A percentile compares a stretch with the other conserved stretches of the same genome.
phyloP scores from a whole-genome alignment of 2,113 vertebrate species.

The Ailurus styani region DNA sequence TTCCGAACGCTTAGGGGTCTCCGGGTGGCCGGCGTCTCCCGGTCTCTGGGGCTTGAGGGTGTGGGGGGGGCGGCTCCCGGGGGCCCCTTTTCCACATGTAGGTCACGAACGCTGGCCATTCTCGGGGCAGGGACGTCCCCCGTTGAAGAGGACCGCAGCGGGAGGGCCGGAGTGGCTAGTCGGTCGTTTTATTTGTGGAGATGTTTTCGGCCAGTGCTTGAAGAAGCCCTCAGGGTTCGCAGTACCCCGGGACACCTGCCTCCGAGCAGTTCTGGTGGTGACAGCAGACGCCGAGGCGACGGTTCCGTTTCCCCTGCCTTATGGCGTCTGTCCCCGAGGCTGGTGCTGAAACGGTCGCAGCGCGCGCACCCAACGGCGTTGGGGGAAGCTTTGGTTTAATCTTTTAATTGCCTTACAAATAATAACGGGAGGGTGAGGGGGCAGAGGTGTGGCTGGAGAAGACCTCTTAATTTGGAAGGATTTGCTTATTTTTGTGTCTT shows the following conservation, averaged over 20 bases:
- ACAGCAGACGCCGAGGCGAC: background rate
- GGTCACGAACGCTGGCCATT: background rate
- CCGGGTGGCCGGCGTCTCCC: background rate
- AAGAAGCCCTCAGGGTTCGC: background rate
- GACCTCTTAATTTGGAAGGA: background rate
- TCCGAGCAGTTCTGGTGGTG: background rate
- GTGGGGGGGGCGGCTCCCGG: background rate
- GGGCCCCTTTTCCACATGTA: background rate
- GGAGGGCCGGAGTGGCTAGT: background rate
- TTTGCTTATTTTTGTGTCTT: background rate
- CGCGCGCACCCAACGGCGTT: background rate
- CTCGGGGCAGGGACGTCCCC: background rate
- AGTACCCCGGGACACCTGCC: background rate
- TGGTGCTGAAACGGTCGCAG: slow-evolving; percentile 54
- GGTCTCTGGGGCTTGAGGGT: background rate
- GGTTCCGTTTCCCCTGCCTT: background rate
- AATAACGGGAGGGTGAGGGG: background rate
- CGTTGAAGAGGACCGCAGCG: background rate
- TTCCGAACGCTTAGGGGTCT: too few species aligned
- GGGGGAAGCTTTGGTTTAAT: background rate
- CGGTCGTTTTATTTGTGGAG: background rate
- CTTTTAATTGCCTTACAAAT: background rate
- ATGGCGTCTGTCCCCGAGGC: slow-evolving; percentile 55
- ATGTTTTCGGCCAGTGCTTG: background rate
- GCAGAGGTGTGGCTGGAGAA: background rate